Evolutionary conservation across 2,113 vertebrate genomes (phyloP), one percentile per base, ranked within the genome.

Genomic region (Zosterops lateralis): DNA sequence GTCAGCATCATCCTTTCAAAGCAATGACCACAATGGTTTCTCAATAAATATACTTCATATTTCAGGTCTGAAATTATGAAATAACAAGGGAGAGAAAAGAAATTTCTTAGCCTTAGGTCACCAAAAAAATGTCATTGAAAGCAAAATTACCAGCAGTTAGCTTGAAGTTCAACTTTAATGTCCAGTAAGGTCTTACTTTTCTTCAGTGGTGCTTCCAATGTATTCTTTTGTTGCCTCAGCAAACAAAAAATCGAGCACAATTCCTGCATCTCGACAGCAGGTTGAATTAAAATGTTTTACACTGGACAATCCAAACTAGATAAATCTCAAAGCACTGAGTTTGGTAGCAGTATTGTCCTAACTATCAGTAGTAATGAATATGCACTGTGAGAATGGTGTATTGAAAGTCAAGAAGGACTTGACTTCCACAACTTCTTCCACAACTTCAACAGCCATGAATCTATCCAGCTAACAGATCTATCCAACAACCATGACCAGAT

Each of bases 1-100:
- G 92, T 96, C 94, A 94, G 92, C 72, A 93, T 89, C 90, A 83
- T 89, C 77, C 91, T 92, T 88, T 92, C 34, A 87, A 96, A 90
- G 80, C 60, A 91, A 61, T 4, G 38, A 58, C 62, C 28, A 54
- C 57, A 60, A 38, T 36, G 22, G 26, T 78, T 93, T 81, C 67
- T 71, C 91, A 96, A 96, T 71, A 95, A 96, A 81, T 64, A 83
- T 34, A 61, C 67, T 91, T 95, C 71, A 89, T 26, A 58, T 95
- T 95, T 88, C 67, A 48, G 28, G 57, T 95, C 84, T 72, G 32
- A 78, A 73, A 58, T 17, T n/a, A 68, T 72, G 40, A 94, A 95
- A 75, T 76, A 74, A 74, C 36, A 80, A 91, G 42, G 26, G 20
- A 18, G 36, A 56, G 80, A 57, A 84, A 56, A 93, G 18, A 74